Conservation (phyloP, 2,888 invertebrate genomes). For the Listrodromus nycthemerus region DNA sequence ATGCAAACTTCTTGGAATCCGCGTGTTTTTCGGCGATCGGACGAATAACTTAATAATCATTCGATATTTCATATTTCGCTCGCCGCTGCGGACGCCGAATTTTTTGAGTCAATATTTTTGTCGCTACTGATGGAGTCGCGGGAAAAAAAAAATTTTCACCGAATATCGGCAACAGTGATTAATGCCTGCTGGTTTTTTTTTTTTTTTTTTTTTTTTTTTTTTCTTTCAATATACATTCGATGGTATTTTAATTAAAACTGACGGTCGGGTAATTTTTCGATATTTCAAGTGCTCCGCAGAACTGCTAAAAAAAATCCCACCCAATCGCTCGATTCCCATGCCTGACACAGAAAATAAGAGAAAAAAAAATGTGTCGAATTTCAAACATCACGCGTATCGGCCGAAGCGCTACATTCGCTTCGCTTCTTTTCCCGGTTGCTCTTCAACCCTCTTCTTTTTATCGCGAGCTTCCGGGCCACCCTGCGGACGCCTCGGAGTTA, state of each 20-base stretch:
- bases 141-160: not conserved
- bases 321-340: not conserved
- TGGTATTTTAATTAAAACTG: too few species aligned
- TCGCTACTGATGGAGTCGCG: not conserved
- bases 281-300: not conserved
- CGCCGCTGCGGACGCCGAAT: not conserved
- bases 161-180: too few species aligned
- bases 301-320: not conserved
- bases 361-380: constrained; percentile 19
- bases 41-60: constrained; percentile 35
- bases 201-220: too few species aligned
- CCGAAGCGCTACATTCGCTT: constrained; percentile 6
- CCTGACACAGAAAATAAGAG: not conserved
- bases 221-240: too few species aligned
- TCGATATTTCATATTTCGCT: constrained; percentile 28
- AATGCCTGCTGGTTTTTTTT: too few species aligned
- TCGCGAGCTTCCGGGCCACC: constrained; percentile 37
- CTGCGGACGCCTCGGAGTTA: constrained; percentile 60
- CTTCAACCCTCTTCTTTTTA: constrained; percentile 20
- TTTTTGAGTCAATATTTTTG: not conserved
- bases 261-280: not conserved
- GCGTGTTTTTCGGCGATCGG: not conserved
- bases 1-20: constrained; percentile 32
- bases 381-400: constrained; percentile 22
- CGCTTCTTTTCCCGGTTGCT: constrained; percentile 20